Base-by-base conservation (phyloP, 2,888 invertebrate species). In the Notocelia uddmanniana region DNA sequence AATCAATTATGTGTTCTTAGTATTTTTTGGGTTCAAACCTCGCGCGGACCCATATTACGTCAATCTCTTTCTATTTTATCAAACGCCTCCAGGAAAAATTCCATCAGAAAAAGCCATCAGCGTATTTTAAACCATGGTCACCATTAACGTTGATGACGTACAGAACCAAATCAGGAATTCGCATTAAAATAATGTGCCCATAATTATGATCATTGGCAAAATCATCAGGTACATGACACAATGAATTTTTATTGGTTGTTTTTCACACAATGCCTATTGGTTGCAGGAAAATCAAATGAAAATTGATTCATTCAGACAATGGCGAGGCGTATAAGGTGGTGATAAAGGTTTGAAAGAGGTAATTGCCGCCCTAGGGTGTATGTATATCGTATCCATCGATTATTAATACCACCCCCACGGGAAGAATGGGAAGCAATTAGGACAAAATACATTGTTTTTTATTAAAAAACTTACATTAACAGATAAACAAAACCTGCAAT, bases 151-250 rank as follows among this genome's bases (percentile, higher is more conserved):
- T 86, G 85, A 81, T 91, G 91, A 91, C 92, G 91, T 81, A 79
- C 80, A 77, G 76, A 74, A 73, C 91, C 91, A 86, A 87, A 83
- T 90, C 87, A 90, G 90, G 48, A 75, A 48, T 76, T 83, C 82
- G 87, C 88, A 92, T 91, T 90, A 86, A 84, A 91, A 88, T 90
- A 90, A 87, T 87, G 83, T 82, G 84, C 52, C 84, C 86, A 87
- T 86, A 87, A 80, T 81, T 57, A 74, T 74, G 78, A 80, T 74
- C 85, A 83, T 83, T 82, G 84, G 86, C 87, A 83, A 89, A 90
- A 88, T 90, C 83, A 85, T 89, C 84, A 86, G 86, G 88, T 78
- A 80, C 74, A 72, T 74, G 74, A 77, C 77, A 84, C 80, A 80
- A 80, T 85, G 90, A 89, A 90, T 90, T 78, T 83, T 79, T 86